Base-by-base conservation (phyloP, 1,140 invertebrate species). In the Leucophenga varia region DNA sequence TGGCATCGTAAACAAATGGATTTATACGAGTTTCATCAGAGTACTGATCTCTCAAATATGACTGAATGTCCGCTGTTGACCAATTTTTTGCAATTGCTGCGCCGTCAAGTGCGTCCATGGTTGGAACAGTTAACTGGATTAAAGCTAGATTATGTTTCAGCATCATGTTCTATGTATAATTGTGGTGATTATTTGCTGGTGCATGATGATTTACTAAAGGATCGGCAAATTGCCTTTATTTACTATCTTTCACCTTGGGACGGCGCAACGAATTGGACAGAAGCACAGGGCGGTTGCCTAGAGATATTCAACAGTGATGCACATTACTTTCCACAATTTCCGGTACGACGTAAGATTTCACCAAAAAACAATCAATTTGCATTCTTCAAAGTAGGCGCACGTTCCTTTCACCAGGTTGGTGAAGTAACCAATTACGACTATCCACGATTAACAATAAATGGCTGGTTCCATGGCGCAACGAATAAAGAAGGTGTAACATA, bases 11-110 rank as follows among this genome's bases (percentile, higher is more conserved):
- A 84, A 47, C 82, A 80, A 47, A 82, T 85, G 78, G 86, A 89
- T 54, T 65, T 89, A 1, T 88, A 86, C 61, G 84, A 87, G 67
- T 87, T 87, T 64, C 82, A 85, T 48, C 84, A 86, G 64, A 86
- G 84, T 3, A 76, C 76, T 9, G 86, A 88, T 59, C 69, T 89
- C 16, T 79, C 77, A 6, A 79, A 80, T 43, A 59, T 84, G 16
- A 74, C 78, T 21, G 41, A 43, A 22, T 67, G 69, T 30, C 80
- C 78, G 2, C 50, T 71, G 22, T 50, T 76, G 1, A 49, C 58
- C 14, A 64, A 64, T 5, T 75, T 75, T 39, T 50, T 76, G 21
- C 60, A 73, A 38, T 39, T 73, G 41, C 40, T 75, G 17, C 57
- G 65, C 2, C 63, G 57, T 12, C 54, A 57, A 18, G 61, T 76